Evolutionary conservation across 37 sponge, comb jelly and placozoan genomes (phyloP).

Genomic region (Beroe forskalii): DNA sequence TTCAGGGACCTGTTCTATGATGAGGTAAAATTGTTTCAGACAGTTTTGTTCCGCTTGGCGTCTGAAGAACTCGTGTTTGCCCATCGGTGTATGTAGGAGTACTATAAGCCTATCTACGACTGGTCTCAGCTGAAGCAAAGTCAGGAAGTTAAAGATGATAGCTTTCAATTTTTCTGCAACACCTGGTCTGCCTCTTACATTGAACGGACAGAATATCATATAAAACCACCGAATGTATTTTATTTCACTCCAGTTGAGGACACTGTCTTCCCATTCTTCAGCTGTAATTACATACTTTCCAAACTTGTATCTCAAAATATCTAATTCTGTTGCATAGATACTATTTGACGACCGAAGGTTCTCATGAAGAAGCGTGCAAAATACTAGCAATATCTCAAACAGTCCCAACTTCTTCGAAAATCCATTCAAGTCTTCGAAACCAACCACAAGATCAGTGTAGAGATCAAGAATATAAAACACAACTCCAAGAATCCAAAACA

Average conservation of each 20-base stretch:
- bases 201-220: no score
- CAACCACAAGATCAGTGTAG: neutral
- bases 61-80: neutral
- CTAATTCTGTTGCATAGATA: neutral
- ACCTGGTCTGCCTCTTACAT: neutral
- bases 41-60: neutral
- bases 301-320: neutral
- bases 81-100: neutral
- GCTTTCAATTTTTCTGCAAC: neutral
- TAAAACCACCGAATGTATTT: no score
- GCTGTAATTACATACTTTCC: neutral
- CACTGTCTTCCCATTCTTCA: neutral
- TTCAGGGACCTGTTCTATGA: neutral
- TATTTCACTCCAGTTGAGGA: neutral
- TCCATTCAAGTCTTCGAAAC: neutral
- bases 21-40: neutral
- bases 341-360: neutral
- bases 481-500: no score
- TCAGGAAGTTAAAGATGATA: neutral
- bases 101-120: neutral
- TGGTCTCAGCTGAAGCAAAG: neutral
- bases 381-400: neutral
- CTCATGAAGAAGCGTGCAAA: neutral
- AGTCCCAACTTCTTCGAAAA: neutral
- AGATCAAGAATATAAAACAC: neutral